Evolutionary conservation across 2,888 invertebrate genomes (phyloP).

Genomic region (Hermaeophaga mercurialis): DNA sequence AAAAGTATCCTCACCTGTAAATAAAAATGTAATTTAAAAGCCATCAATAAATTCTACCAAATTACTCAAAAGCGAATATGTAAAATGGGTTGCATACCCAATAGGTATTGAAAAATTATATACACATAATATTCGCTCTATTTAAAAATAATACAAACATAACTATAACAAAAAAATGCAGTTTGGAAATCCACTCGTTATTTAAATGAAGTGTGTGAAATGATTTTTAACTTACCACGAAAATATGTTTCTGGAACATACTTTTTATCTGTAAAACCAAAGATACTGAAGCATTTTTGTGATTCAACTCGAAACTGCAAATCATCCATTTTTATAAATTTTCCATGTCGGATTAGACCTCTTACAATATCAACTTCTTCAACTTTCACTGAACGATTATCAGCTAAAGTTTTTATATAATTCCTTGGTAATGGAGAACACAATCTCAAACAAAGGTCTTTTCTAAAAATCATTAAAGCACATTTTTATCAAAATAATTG

Average conservation of each 20-base stretch:
- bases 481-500: no score
- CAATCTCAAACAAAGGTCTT: constrained; percentile 33
- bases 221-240: constrained; percentile 21
- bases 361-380: constrained; percentile 28
- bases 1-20: constrained; percentile 33
- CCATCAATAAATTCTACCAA: no score
- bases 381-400: constrained; percentile 33
- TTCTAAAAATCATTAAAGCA: no score
- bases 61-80: no score
- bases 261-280: constrained; percentile 35
- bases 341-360: constrained; percentile 36
- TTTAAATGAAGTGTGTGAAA: no score
- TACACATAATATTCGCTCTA: no score
- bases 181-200: no score
- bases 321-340: constrained; percentile 37
- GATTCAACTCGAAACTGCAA: constrained; percentile 37
- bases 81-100: no score
- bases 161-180: no score
- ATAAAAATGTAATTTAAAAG: not conserved
- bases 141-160: no score
- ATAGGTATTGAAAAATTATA: no score
- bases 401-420: constrained; percentile 28
- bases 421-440: not conserved
- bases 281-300: constrained; percentile 35
- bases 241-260: constrained; percentile 36